These are phyloP conservation scores for Coleophora deauratella DNA, from an alignment of 2,888 invertebrate genomes.

Conservation along the genomic window DNA sequence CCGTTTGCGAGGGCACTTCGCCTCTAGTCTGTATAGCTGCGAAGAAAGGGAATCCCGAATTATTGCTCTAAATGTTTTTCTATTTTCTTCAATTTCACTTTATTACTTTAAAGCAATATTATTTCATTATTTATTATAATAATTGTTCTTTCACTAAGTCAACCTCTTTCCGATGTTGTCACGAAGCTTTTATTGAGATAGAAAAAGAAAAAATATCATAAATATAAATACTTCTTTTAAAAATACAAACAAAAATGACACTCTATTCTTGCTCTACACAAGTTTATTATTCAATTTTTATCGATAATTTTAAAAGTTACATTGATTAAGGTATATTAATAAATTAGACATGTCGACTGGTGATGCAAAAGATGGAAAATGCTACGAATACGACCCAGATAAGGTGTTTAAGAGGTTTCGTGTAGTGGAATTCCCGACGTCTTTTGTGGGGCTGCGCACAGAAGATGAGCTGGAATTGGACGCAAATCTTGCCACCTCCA, in stretches of 20 bases:
- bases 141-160: too few relatives aligned
- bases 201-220: too few relatives aligned
- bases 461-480: slow-evolving; percentile 41
- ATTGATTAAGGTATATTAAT: background rate
- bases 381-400: slow-evolving; percentile 40
- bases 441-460: slow-evolving; percentile 48
- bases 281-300: too few relatives aligned
- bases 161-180: too few relatives aligned
- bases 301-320: too few relatives aligned
- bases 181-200: too few relatives aligned
- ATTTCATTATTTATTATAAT: too few relatives aligned
- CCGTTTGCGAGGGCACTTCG: slow-evolving; percentile 64
- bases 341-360: background rate
- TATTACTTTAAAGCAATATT: too few relatives aligned
- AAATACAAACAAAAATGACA: too few relatives aligned
- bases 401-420: slow-evolving; percentile 50
- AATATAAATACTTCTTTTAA: too few relatives aligned
- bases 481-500: slow-evolving; percentile 38
- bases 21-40: slow-evolving; percentile 52
- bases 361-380: slow-evolving; percentile 21
- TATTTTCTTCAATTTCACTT: background rate
- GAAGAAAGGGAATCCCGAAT: slow-evolving; percentile 51
- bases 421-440: slow-evolving; percentile 53
- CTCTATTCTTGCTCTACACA: too few relatives aligned
- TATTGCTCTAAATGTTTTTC: slow-evolving; percentile 21